Evolutionary conservation across 1,140 invertebrate genomes (phyloP).

Genomic region (Kradibia gibbosae): DNA sequence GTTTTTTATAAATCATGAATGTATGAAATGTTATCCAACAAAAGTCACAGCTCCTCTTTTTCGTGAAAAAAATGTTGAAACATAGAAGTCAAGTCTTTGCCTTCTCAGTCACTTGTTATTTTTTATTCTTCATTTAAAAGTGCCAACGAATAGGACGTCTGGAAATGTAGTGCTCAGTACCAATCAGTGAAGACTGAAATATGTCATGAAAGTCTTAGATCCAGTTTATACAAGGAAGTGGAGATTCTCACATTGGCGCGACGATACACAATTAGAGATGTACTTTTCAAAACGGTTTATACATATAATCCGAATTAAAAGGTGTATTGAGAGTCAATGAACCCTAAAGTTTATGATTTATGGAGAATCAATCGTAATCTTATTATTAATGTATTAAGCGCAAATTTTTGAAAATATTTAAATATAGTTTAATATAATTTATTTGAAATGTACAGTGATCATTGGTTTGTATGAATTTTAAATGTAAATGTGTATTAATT

Average conservation of each 20-base stretch:
- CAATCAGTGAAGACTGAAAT: constrained; percentile 46
- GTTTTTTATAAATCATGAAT: not conserved
- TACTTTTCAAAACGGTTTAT: not conserved
- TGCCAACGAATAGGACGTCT: constrained; percentile 35
- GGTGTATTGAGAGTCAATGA: too few relatives aligned
- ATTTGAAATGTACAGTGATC: too few relatives aligned
- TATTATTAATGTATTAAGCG: too few relatives aligned
- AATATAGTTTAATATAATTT: too few relatives aligned
- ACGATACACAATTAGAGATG: not conserved
- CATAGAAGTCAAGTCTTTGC: not conserved
- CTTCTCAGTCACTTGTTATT: constrained; percentile 6
- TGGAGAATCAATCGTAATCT: too few relatives aligned
- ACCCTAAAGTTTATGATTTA: too few relatives aligned
- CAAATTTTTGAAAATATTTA: too few relatives aligned
- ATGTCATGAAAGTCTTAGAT: constrained; percentile 13
- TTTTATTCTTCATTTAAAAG: constrained; percentile 50
- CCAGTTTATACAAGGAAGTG: not conserved
- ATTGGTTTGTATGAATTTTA: too few relatives aligned
- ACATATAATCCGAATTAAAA: too few relatives aligned
- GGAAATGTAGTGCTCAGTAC: constrained; percentile 47
- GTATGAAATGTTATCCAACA: not conserved
- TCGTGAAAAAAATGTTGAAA: not conserved
- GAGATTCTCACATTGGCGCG: not conserved
- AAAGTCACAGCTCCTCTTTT: too few relatives aligned
- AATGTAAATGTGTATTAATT: too few relatives aligned